A percentile compares a stretch with the other conserved stretches of the same genome.
phyloP scores from a whole-genome alignment of 2,888 invertebrate genomes.

The Acleris emargana region DNA sequence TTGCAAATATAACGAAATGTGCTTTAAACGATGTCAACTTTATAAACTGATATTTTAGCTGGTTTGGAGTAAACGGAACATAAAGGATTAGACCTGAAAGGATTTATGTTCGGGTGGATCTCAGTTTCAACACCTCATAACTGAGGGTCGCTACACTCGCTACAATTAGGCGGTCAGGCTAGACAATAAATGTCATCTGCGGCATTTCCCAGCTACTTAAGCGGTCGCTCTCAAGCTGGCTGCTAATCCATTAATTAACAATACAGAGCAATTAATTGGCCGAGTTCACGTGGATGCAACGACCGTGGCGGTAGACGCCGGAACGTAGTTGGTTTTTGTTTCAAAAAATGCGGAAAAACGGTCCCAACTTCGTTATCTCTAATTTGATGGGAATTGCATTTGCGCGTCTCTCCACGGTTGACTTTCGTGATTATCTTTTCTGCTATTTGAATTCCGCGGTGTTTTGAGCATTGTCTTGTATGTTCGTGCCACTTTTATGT shows the following conservation, averaged over 20 bases:
- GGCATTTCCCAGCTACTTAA: slow-evolving; percentile 35
- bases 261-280: slow-evolving; percentile 59
- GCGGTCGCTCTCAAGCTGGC: slow-evolving; percentile 35
- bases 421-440: slow-evolving; percentile 45
- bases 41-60: slow-evolving; percentile 2
- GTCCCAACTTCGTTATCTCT: slow-evolving; percentile 46
- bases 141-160: slow-evolving; percentile 25
- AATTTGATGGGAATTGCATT: slow-evolving; percentile 54
- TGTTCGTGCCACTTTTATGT: slow-evolving; percentile 19
- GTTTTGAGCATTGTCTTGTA: slow-evolving; percentile 41
- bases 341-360: slow-evolving; percentile 53
- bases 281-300: slow-evolving; percentile 58
- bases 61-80: not conserved
- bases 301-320: slow-evolving; percentile 49
- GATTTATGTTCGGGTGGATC: slow-evolving; percentile 2
- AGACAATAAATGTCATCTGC: slow-evolving; percentile 40
- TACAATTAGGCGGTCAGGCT: slow-evolving; percentile 33
- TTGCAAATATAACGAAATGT: slow-evolving; percentile 22
- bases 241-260: slow-evolving; percentile 62
- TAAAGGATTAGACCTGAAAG: slow-evolving; percentile 14
- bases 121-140: slow-evolving; percentile 20
- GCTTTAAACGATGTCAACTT: slow-evolving; percentile 20
- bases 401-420: slow-evolving; percentile 38
- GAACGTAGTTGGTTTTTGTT: slow-evolving; percentile 39
- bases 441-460: slow-evolving; percentile 42